Percentiles rank a stretch among this genome's conserved stretches.
These are phyloP conservation scores for Diplolepis rosae DNA, from an alignment of 2,888 invertebrate genomes.

Conservation along the genomic window DNA sequence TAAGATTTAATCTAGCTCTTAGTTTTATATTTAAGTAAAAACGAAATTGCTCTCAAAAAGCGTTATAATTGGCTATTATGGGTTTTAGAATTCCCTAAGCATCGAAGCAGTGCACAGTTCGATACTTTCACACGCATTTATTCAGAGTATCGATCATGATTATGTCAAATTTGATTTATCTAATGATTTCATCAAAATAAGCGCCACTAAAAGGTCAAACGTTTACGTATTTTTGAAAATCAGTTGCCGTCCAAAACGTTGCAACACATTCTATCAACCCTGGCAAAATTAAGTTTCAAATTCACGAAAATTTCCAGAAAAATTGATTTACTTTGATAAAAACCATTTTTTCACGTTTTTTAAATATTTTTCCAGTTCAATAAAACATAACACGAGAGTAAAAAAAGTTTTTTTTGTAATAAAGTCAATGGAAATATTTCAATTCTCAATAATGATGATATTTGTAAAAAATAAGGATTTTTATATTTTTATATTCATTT, in stretches of 20 bases:
- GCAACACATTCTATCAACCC: slow-evolving; percentile 8
- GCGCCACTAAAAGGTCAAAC: slow-evolving; percentile 5
- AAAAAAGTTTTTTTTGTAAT: too few species aligned
- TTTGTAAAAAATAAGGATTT: too few species aligned
- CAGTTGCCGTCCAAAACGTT: slow-evolving; percentile 5
- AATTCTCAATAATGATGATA: too few species aligned
- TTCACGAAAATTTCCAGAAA: neutral
- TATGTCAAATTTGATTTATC: slow-evolving; percentile 25
- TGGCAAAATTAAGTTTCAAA: neutral
- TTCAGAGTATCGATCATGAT: slow-evolving; percentile 23
- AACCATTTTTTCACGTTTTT: neutral
- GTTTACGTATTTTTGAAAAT: slow-evolving; percentile 23
- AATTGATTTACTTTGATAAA: neutral
- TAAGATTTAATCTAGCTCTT: neutral
- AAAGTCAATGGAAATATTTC: too few species aligned
- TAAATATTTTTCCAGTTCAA: too few species aligned
- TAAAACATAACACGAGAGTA: too few species aligned
- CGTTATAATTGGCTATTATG: neutral
- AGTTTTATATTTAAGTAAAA: neutral
- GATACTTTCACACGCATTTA: slow-evolving; percentile 16
- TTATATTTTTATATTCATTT: too few species aligned
- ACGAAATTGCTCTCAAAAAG: neutral
- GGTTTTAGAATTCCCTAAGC: neutral
- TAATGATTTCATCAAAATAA: slow-evolving; percentile 18
- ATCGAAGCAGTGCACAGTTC: neutral